Conservation (phyloP, 2,888 invertebrate species). For the Miltochrista miniata region DNA sequence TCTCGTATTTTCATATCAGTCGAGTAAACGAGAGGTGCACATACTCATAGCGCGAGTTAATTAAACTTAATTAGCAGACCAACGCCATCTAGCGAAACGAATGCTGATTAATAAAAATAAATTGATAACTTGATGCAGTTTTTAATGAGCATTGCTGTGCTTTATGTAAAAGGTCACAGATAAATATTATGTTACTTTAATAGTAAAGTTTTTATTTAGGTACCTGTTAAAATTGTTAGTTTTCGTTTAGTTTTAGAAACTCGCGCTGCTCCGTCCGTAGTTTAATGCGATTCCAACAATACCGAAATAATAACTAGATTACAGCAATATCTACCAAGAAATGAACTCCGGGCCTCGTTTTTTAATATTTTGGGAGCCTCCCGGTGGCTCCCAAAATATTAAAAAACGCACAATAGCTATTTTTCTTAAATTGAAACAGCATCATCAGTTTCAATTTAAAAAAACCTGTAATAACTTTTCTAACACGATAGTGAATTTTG, state of each 20-base stretch:
- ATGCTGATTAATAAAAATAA: slow-evolving; percentile 1
- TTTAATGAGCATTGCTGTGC: slow-evolving; percentile 1
- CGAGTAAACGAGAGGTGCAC: background rate
- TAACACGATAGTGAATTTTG: slow-evolving; percentile 4
- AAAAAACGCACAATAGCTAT: no score
- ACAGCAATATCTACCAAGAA: background rate
- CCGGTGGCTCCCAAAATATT: no score
- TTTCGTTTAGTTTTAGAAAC: no score
- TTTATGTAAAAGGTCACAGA: background rate
- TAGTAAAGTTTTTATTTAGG: no score
- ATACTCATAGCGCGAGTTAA: slow-evolving; percentile 1
- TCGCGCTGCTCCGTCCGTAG: no score
- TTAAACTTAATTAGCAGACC: background rate
- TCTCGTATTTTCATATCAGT: background rate
- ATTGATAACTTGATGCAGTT: background rate
- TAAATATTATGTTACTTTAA: no score
- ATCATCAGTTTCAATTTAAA: background rate
- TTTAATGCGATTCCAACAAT: no score
- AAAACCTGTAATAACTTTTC: background rate
- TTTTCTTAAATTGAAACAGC: no score
- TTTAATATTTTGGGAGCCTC: no score
- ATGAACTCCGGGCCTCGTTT: no score
- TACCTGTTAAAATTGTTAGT: no score
- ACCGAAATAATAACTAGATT: background rate
- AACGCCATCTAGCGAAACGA: background rate